These are phyloP conservation scores for Lampris incognitus DNA, from an alignment of 2,113 vertebrate species.

Conservation along the genomic window DNA sequence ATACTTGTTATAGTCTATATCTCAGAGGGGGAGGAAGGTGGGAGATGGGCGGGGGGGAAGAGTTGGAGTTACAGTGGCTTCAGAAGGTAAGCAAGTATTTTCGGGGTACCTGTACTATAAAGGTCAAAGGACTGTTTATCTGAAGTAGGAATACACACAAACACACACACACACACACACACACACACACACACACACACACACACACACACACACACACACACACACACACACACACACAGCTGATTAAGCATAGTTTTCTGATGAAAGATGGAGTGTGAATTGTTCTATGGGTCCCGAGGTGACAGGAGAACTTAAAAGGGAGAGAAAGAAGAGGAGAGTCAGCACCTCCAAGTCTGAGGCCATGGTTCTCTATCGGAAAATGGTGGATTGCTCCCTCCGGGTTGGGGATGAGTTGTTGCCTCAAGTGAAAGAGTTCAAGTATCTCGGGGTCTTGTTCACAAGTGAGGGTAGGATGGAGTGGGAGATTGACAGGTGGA, in stretches of 20 bases:
- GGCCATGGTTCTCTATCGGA: no score
- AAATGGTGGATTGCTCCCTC: no score
- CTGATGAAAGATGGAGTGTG: constrained; percentile 25
- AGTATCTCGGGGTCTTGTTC: no score
- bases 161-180: not conserved
- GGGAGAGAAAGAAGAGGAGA: not conserved
- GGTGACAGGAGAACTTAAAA: constrained; percentile 25
- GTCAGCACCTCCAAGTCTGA: no score
- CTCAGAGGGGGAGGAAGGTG: not conserved
- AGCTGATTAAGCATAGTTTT: not conserved
- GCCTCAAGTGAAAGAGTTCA: no score
- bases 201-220: constrained; percentile 6
- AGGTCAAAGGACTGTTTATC: constrained; percentile 23
- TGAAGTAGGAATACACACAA: constrained; percentile 20
- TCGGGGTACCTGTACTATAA: not conserved
- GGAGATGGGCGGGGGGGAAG: not conserved
- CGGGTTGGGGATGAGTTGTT: no score
- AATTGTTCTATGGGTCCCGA: constrained; percentile 8
- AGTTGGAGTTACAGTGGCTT: not conserved
- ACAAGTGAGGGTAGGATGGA: no score
- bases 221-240: no score
- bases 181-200: constrained; percentile 27
- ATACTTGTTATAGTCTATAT: constrained; percentile 11
- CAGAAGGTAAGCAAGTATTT: not conserved
- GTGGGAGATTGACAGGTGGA: no score